Evolutionary conservation across 1,140 invertebrate genomes (phyloP).

Genomic region (Macrobrachium rosenbergii): DNA sequence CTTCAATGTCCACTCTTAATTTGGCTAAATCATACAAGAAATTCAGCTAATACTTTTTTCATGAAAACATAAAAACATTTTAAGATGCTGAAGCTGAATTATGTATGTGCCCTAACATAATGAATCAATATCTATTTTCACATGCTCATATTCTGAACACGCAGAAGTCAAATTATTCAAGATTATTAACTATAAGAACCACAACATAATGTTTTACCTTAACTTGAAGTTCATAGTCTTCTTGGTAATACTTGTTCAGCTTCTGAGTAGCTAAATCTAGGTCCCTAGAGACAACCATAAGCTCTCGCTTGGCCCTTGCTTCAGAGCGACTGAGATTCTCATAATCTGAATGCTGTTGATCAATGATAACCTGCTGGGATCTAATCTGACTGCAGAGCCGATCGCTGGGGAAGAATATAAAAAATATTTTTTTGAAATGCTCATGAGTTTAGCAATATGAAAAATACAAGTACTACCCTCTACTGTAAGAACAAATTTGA

Average conservation of each 20-base stretch:
- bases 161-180: no score
- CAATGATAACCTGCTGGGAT: slow-evolving; percentile 54
- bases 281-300: slow-evolving; percentile 35
- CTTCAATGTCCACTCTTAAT: no score
- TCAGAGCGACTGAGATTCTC: slow-evolving; percentile 42
- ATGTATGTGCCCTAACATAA: no score
- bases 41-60: no score
- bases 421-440: neutral
- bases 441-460: neutral
- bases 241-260: slow-evolving; percentile 38
- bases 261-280: slow-evolving; percentile 47
- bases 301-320: slow-evolving; percentile 37
- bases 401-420: slow-evolving; percentile 24
- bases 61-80: no score
- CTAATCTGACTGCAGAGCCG: slow-evolving; percentile 50
- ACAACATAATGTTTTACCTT: slow-evolving; percentile 8
- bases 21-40: no score
- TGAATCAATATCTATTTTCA: no score
- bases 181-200: no score
- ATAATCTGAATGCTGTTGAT: slow-evolving; percentile 54
- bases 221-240: slow-evolving; percentile 46
- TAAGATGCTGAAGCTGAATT: no score
- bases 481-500: no score
- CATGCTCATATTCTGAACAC: no score
- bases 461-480: no score